Evolutionary conservation across 2,888 invertebrate genomes (phyloP).

Genomic region (Choristoneura rosaceana): DNA sequence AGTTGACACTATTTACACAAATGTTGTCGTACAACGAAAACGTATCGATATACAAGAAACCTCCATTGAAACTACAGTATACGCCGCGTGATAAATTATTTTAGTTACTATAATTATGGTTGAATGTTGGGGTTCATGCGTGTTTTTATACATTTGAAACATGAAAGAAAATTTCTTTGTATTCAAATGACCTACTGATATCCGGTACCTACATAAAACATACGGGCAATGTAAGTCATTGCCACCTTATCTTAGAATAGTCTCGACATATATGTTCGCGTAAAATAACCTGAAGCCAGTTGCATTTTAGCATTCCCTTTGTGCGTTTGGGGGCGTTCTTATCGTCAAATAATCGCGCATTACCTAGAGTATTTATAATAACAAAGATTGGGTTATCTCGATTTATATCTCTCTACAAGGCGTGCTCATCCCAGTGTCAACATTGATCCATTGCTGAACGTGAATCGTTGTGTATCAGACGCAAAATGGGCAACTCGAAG

Average conservation of each 20-base stretch:
- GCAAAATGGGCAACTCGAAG: constrained; percentile 77
- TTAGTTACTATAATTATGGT: neutral
- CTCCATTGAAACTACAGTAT: neutral
- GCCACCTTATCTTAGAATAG: constrained; percentile 70
- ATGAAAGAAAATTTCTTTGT: constrained; percentile 30
- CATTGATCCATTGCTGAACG: constrained; percentile 43
- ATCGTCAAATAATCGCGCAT: constrained; percentile 50
- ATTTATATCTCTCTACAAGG: constrained; percentile 49
- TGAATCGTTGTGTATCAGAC: constrained; percentile 45
- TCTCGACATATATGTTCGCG: constrained; percentile 68
- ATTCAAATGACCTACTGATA: constrained; percentile 51
- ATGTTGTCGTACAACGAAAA: constrained; percentile 24
- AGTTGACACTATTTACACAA: constrained; percentile 33
- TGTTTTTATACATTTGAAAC: constrained; percentile 10
- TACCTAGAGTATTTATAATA: constrained; percentile 57
- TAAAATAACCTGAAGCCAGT: constrained; percentile 63
- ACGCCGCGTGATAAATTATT: neutral
- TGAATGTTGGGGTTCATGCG: neutral
- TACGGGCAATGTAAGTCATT: constrained; percentile 73
- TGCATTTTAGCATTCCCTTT: constrained; percentile 72
- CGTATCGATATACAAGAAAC: constrained; percentile 8
- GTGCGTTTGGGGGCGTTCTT: constrained; percentile 66
- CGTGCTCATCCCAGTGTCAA: constrained; percentile 45
- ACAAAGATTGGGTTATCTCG: constrained; percentile 51
- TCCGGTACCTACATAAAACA: constrained; percentile 67